Conservation (phyloP, 2,113 vertebrate genomes). For the Phalacrocorax carbo region DNA sequence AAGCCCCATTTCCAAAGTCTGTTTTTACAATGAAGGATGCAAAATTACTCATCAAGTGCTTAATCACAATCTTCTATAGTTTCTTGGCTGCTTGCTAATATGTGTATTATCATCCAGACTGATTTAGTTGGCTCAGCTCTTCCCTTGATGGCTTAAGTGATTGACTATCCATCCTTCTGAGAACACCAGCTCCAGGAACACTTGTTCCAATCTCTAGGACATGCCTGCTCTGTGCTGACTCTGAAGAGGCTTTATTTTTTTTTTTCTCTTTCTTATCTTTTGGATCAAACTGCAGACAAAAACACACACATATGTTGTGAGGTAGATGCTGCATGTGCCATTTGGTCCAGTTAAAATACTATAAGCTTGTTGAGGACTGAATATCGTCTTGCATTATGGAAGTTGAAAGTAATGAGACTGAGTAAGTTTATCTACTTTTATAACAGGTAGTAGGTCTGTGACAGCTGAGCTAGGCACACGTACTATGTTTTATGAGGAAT, state of each 20-base stretch:
- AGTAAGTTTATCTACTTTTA: neutral
- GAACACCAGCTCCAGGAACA: neutral
- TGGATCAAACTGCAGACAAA: neutral
- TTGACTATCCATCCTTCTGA: conserved; percentile 16
- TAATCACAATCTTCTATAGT: conserved; percentile 34
- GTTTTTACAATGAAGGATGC: conserved; percentile 28
- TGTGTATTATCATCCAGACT: conserved; percentile 2
- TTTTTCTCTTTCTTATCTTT: neutral
- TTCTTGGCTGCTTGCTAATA: conserved; percentile 18
- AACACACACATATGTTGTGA: neutral
- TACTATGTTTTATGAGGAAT: neutral
- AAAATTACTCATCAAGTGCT: conserved; percentile 22
- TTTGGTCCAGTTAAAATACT: neutral
- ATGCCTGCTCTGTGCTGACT: neutral
- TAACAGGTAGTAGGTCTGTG: neutral
- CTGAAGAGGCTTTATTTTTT: neutral
- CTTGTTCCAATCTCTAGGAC: neutral
- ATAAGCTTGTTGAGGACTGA: neutral
- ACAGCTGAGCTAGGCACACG: neutral
- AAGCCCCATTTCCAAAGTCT: neutral
- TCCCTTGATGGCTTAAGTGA: conserved; percentile 4
- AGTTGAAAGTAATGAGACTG: neutral
- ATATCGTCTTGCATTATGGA: neutral
- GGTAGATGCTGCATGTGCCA: neutral
- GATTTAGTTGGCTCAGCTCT: conserved; percentile 28